Evolutionary conservation across 2,113 vertebrate genomes (phyloP).

Genomic region (Sorex fumeus): DNA sequence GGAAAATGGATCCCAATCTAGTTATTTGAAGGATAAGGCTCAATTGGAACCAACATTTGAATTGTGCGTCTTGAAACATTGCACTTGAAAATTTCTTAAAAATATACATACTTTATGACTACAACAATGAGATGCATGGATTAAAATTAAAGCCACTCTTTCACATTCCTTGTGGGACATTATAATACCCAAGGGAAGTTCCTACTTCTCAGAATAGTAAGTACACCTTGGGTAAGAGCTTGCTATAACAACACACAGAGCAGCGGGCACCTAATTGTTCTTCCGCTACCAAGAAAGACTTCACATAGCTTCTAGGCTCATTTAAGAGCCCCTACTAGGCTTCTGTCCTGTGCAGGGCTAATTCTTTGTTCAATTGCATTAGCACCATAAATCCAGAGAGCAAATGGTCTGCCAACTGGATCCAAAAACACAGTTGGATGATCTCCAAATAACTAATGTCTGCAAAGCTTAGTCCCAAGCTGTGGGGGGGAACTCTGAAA

Average conservation of each 20-base stretch:
- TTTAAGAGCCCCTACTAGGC: constrained; percentile 7
- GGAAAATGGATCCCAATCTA: not conserved
- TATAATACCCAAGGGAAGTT: not conserved
- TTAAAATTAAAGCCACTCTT: constrained; percentile 34
- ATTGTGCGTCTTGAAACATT: not conserved
- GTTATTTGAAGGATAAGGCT: not conserved
- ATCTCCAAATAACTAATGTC: constrained; percentile 1
- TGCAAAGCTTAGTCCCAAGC: not conserved
- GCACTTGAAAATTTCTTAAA: not conserved
- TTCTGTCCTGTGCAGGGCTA: constrained; percentile 10
- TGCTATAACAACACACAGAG: constrained; percentile 49
- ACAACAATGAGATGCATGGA: not conserved
- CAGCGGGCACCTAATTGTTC: not conserved
- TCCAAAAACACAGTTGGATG: constrained; percentile 9
- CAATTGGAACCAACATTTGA: not conserved
- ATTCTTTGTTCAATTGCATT: constrained; percentile 59
- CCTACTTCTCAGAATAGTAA: constrained; percentile 55
- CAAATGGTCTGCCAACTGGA: constrained; percentile 9
- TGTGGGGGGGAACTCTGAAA: not conserved
- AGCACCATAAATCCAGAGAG: not conserved
- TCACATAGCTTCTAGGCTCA: constrained; percentile 4
- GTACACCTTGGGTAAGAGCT: not conserved
- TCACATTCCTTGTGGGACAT: not conserved
- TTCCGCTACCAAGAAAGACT: not conserved
- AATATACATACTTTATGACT: not conserved